Evolutionary conservation across 2,888 invertebrate genomes (phyloP), one percentile per base, ranked within the genome.

Genomic region (Anoplius nigerrimus): DNA sequence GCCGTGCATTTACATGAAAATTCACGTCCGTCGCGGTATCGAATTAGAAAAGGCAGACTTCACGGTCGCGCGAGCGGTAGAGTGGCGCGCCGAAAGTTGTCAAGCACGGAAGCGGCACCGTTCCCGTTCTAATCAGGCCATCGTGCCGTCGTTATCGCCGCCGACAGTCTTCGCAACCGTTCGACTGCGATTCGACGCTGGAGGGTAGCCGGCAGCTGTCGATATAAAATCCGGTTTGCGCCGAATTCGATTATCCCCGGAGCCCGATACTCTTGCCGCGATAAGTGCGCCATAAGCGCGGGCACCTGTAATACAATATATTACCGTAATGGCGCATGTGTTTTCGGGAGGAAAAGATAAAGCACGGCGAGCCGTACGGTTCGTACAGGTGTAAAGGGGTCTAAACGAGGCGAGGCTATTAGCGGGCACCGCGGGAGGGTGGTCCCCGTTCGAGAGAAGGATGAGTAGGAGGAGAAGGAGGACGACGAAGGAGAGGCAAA

Each of bases 351-450:
- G 54, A 27, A 63, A 2, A 74, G 76, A 78, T 82, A 81, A 80
- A 81, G 75, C 68, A 71, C 70, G 72, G 66, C n/a, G n/a, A 72
- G 71, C 48, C 34, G 63, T 51, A 68, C 72, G n/a, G 68, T 42
- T 53, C 62, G 63, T 72, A 81, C 82, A 85, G 84, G 84, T 86
- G 86, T 86, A 86, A 87, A 85, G 82, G 81, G 75, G 78, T 80
- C 75, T 81, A 79, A 86, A 84, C 81, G 83, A 85, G 80, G 78
- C 69, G 81, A 78, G 78, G 78, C 82, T 86, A 87, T 87, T 87
- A 85, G 82, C 75, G 75, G 74, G 68, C 72, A 74, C 80, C 66
- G 62, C 82, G 71, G 78, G 80, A 76, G 77, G 80, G 76, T 75
- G 72, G 77, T 67, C 68, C 24, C 11, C 34, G 43, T 69, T 77